A percentile compares a stretch with the other conserved stretches of the same genome.
Evolutionary conservation across 2,888 invertebrate species (phyloP).

Genomic region (Stratiomys singularior): DNA sequence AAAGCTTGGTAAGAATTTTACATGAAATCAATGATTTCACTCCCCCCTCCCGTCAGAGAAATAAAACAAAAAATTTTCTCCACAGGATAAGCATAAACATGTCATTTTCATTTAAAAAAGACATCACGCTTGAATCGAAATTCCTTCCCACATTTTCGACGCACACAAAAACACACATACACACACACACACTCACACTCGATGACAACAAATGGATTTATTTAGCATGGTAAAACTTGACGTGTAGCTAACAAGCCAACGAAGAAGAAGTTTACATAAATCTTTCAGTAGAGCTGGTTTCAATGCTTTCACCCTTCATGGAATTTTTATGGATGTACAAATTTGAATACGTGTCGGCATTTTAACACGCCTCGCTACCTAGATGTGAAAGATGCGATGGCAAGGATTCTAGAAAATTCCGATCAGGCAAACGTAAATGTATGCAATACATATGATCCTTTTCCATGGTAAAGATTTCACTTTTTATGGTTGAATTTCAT

Average conservation of each 20-base stretch:
- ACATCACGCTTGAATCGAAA: no score
- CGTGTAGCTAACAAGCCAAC: neutral
- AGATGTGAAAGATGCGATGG: neutral
- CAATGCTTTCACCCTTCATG: conserved; percentile 8
- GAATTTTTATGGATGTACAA: conserved; percentile 8
- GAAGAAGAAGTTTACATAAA: neutral
- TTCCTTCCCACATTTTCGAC: no score
- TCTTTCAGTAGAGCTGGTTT: neutral
- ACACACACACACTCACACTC: no score
- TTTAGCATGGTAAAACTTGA: conserved; percentile 1
- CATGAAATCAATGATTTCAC: no score
- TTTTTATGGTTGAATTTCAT: no score
- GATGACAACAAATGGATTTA: neutral
- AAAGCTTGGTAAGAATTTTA: no score
- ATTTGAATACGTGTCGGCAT: conserved; percentile 14
- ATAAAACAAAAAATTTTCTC: no score
- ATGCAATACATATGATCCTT: neutral
- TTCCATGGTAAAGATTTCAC: neutral
- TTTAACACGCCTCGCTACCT: neutral
- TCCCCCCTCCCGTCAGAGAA: no score
- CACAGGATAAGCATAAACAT: no score
- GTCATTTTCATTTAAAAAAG: no score
- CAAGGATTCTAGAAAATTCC: neutral
- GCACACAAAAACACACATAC: neutral
- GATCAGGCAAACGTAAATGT: neutral